Evolutionary conservation across 2,113 vertebrate species (phyloP), one percentile per base, ranked within the genome.

Genomic region (Thamnaconus septentrionalis): DNA sequence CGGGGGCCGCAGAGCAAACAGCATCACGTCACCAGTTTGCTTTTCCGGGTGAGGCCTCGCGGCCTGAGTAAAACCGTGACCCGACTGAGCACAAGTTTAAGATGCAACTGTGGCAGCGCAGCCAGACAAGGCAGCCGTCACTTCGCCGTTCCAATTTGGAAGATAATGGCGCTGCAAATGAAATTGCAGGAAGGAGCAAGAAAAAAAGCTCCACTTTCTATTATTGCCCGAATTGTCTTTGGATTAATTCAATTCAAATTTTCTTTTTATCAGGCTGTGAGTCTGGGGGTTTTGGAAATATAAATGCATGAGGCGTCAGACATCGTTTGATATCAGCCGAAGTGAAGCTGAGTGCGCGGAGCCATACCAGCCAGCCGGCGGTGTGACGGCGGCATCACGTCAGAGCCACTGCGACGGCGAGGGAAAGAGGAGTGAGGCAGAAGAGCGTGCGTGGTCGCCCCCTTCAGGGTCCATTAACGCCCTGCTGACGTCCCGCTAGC

Each of bases 221-320:
- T 69, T 76, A 61, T 70, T 51, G 59, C 56, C 7, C 18, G 18
- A 48, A 44, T 67, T 69, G 56, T n/a, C 3, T 74, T 78, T 49
- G 57, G 31, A 71, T 80, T 71, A 71, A 84, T 78, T 81, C 71
- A 78, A 72, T 76, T 85, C 51, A 49, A 11, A 66, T 73, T 58
- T 75, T 31, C 18, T 31, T 57, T 72, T 84, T 75, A 78, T 85
- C 73, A 53, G 67, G 31, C 40, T 6, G 44, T 1, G 31, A 71
- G 65, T 31, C 18, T 31, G 41, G 59, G 56, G 73, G 65, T 67
- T 79, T 61, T 48, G 59, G 1, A 59, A 75, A 66, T 57, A 69
- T 64, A 82, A 74, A 71, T 45, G 44, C 44, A 45, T 5, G 7
- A 45, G 5, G 55, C 78, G 76, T 65, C 59, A 43, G 50, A 67